These are phyloP conservation scores for Amaurobius ferox DNA, from an alignment of 2,888 invertebrate species.

Conservation along the genomic window DNA sequence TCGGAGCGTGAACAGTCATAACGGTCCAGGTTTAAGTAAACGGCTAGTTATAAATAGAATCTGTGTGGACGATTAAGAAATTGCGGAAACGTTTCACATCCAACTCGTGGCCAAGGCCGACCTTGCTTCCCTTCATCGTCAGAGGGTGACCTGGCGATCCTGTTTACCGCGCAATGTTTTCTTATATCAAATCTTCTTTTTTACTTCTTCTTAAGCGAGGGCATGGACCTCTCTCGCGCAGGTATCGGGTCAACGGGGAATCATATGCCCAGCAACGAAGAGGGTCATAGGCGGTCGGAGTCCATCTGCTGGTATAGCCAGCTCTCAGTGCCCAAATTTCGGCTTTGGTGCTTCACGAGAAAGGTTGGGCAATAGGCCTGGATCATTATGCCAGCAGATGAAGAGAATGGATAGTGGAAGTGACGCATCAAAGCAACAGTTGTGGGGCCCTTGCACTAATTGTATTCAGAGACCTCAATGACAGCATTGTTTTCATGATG, in stretches of 20 bases:
- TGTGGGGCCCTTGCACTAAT: too few relatives aligned
- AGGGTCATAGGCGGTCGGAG: conserved; percentile 6
- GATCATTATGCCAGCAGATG: background rate
- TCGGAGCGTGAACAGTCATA: background rate
- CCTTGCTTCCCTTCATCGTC: conserved; percentile 10
- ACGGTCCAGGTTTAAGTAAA: background rate
- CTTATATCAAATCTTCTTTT: background rate
- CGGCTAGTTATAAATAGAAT: background rate
- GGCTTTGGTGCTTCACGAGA: too few relatives aligned
- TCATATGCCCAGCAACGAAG: background rate
- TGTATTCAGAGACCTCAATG: too few relatives aligned
- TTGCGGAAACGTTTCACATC: conserved; percentile 6
- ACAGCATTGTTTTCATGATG: too few relatives aligned
- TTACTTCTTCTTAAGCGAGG: background rate
- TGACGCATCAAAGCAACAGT: background rate
- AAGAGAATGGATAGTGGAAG: background rate
- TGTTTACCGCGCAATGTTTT: background rate
- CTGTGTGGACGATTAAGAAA: background rate
- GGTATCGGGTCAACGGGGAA: conserved; percentile 16
- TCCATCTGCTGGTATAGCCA: background rate
- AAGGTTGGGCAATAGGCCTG: background rate
- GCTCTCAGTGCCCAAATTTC: conserved; percentile 7
- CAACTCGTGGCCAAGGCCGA: conserved; percentile 18
- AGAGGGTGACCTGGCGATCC: background rate
- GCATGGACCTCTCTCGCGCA: conserved; percentile 8